Evolutionary conservation across 2,888 invertebrate species (phyloP), one percentile per base, ranked within the genome.

Genomic region (Falcaria lacertinaria): DNA sequence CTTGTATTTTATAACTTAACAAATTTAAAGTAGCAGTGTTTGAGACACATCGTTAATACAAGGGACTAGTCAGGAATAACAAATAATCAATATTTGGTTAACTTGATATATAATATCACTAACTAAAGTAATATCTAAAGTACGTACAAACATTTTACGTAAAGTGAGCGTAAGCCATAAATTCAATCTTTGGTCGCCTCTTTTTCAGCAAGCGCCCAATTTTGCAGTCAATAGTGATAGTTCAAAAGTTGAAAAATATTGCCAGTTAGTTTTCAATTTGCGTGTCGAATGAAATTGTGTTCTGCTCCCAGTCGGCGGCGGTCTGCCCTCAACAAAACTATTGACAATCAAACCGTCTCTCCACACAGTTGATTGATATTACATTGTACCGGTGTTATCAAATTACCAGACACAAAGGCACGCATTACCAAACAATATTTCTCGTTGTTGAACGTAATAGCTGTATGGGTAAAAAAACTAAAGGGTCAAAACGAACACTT

Each of bases 241-340:
- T 81, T 68, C 69, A 70, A 82, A 84, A 84, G 84, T 87, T 80
- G 66, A 80, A 76, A 85, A 86, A 83, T 84, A 86, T 82, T 69
- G 75, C 67, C 69, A 51, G 69, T 68, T 66, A 67, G 68, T 74
- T 81, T 86, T 75, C 80, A 83, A 82, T 86, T 84, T 76, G 62
- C 58, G 60, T 59, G 59, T 59, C 60, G 68, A 72, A 66, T 68
- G 65, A 70, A 73, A 73, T 63, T 68, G 61, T 57, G 51, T 51
- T 50, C 52, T 47, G 50, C 52, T 28, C 11, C 28, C 11, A 11
- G 52, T 55, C 54, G 49, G 50, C 48, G 52, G 47, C 45, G 48
- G 50, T 51, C 51, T 43, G 48, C 54, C 50, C 51, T 49, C 60
- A 50, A 57, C 62, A 61, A 66, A 68, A 67, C 60, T 63, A 75